Percentiles rank a stretch among this genome's conserved stretches.
These are phyloP conservation scores for Phymatocera aterrima DNA, from an alignment of 2,888 invertebrate genomes.

Conservation along the genomic window DNA sequence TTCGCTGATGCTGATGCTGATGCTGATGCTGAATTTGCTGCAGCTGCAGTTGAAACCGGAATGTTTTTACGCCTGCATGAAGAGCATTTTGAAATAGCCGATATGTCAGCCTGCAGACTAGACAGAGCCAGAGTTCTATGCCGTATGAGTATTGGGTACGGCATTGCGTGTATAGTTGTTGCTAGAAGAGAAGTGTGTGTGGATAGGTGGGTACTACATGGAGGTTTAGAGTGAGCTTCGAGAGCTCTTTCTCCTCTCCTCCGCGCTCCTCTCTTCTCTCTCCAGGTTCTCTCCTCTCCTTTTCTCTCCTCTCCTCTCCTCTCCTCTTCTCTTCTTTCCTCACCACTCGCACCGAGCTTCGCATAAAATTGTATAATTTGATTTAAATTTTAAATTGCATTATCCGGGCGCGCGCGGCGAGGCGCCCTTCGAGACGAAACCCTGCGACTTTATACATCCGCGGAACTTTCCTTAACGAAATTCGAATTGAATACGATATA, in stretches of 20 bases:
- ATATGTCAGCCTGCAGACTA: neutral
- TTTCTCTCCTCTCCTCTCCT: neutral
- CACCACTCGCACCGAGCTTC: neutral
- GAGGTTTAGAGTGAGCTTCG: slow-evolving; percentile 11
- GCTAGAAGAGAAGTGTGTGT: neutral
- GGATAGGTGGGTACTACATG: neutral
- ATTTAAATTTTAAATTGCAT: slow-evolving; percentile 50
- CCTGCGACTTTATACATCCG: slow-evolving; percentile 30
- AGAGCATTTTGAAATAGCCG: neutral
- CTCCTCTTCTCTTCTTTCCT: neutral
- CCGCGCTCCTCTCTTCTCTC: too few relatives aligned
- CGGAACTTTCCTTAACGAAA: slow-evolving; percentile 45
- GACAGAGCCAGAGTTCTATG: neutral
- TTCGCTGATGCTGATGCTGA: neutral
- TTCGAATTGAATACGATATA: slow-evolving; percentile 48
- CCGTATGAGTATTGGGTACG: too few relatives aligned
- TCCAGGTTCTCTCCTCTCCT: too few relatives aligned
- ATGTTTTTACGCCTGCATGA: slow-evolving; percentile 6
- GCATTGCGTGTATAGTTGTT: too few relatives aligned
- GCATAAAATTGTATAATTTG: slow-evolving; percentile 49
- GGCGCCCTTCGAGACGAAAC: slow-evolving; percentile 42
- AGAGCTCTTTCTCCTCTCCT: neutral
- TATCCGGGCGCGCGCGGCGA: slow-evolving; percentile 45
- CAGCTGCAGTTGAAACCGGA: neutral
- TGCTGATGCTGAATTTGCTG: neutral